phyloP scores from a whole-genome alignment of 2,888 invertebrate genomes.

The Hyppa rectilinea region DNA sequence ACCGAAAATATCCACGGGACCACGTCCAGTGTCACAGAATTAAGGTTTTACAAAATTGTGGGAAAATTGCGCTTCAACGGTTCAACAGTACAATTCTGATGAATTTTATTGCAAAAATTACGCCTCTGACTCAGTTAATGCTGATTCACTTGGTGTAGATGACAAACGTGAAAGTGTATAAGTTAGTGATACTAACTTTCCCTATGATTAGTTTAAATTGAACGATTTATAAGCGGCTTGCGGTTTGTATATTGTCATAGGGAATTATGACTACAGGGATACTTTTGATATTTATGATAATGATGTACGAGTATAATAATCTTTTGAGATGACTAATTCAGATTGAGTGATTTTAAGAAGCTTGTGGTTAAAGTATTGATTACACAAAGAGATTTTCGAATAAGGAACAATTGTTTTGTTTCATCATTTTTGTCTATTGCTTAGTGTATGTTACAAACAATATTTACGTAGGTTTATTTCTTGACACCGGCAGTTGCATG shows the following conservation, averaged over 20 bases:
- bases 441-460: neutral
- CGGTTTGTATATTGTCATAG: conserved; percentile 47
- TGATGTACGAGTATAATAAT: neutral
- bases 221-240: conserved; percentile 53
- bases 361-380: conserved; percentile 32
- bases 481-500: neutral
- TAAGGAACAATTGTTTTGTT: neutral
- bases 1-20: conserved; percentile 79
- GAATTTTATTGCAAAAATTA: conserved; percentile 58
- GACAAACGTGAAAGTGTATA: conserved; percentile 48
- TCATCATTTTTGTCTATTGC: conserved; percentile 23
- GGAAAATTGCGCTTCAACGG: conserved; percentile 61
- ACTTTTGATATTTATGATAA: conserved; percentile 37
- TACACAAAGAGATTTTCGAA: conserved; percentile 3
- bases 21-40: conserved; percentile 69
- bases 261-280: conserved; percentile 36
- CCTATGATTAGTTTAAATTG: conserved; percentile 58
- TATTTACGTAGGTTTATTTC: neutral
- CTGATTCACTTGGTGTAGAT: conserved; percentile 54
- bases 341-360: conserved; percentile 9
- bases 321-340: conserved; percentile 29
- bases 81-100: conserved; percentile 57
- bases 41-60: conserved; percentile 72
- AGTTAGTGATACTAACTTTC: conserved; percentile 47
- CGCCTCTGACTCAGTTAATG: conserved; percentile 50